These are phyloP conservation scores for Colinus virginianus DNA, from an alignment of 2,113 vertebrate genomes.

Conservation along the genomic window DNA sequence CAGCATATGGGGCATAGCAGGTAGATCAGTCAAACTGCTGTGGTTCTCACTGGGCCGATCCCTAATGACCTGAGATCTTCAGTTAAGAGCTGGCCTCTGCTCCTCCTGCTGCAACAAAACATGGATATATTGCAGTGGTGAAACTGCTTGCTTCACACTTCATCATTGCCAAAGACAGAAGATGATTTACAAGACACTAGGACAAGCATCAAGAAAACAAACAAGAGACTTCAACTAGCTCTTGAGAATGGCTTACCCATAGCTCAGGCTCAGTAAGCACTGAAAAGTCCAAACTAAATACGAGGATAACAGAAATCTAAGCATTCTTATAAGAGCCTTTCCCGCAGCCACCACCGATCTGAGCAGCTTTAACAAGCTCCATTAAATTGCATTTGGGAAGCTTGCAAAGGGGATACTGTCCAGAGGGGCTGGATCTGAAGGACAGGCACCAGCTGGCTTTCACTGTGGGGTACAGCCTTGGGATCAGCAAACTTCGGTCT, in stretches of 20 bases:
- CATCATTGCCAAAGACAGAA: not conserved
- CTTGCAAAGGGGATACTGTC: not conserved
- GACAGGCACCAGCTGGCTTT: not conserved
- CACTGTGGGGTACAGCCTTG: not conserved
- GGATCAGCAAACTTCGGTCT: not conserved
- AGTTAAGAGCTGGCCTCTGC: not conserved
- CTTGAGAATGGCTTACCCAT: not conserved
- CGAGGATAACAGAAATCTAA: not conserved
- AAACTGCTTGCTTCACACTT: not conserved
- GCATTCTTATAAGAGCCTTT: not conserved
- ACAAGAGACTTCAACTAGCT: not conserved
- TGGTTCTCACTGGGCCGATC: not conserved
- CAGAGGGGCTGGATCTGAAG: not conserved
- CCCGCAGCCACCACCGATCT: rapidly evolving
- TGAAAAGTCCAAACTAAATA: not conserved
- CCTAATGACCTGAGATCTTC: not conserved
- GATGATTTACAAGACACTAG: not conserved
- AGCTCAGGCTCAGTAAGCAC: not conserved
- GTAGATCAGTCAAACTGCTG: not conserved
- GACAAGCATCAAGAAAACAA: not conserved
- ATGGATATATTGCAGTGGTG: not conserved
- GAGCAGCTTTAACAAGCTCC: not conserved
- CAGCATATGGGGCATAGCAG: not conserved
- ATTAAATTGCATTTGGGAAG: not conserved
- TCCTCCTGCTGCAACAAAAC: not conserved